Base-by-base conservation (phyloP, 92 coral and sea anemone species). In the Bergia puertoricense region DNA sequence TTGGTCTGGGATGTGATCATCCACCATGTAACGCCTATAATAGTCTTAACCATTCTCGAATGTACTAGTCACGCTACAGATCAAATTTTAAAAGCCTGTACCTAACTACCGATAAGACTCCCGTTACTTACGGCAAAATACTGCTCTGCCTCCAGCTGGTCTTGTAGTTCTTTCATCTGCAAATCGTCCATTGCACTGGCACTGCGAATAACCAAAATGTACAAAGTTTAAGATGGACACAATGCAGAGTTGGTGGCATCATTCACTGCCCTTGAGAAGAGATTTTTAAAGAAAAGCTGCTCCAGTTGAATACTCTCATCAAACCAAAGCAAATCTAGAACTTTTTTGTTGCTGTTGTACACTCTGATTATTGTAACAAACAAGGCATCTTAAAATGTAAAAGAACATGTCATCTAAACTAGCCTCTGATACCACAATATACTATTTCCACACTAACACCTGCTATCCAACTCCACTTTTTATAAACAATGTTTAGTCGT, bases 161-260 rank as follows among this genome's bases (percentile, higher is more conserved):
- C 99, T 69, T 97, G 99, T 23, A 97, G 90, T 80, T 97, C 99
- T 65, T 95, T 97, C 94, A 97, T 94, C 85, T 97, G 99, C 40
- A 97, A 89, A 77, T 97, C 99, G 79, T 97, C 99, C 98, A 97
- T 96, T 13, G 98, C 99, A 78, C 99, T 94, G 39, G 99, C 94
- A 82, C 99, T 96, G 76, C 74, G 92, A 79, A 51, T 39, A 38
- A 36, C 50, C 39, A 14, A 76, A 82, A 16, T 68, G 20, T 6
- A 76, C 14, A 8, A 37, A 44, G 22, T 22, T 20, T 20, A 22
- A 57, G 74, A 36, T 84, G 40, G n/a, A 75, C 38, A 18, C 10
- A 74, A 51, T 37, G 23, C 56, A 16, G 54, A 54, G 50, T 48
- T 40, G 45, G 11, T 1, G n/a, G 44, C 45, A 74, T 1, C 36